Evolutionary conservation across 2,797 vertebrate genomes (phyloP), one percentile per base, ranked within the genome.

Genomic region (Micropoecilia bifurca): DNA sequence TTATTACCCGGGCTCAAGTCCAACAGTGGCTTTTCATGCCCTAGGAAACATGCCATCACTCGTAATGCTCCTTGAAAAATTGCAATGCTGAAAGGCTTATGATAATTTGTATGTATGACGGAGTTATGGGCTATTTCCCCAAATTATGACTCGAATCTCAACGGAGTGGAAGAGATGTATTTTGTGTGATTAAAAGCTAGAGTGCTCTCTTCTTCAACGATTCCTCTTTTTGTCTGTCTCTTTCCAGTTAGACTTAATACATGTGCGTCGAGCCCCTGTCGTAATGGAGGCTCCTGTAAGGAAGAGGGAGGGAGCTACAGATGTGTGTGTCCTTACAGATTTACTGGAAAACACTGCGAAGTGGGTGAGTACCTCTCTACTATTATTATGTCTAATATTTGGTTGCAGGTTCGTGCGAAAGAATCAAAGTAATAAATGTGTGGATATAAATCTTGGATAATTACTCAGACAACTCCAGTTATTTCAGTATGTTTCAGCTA

Each of bases 321-420:
- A 88, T 99, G 98, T 85, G 92, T 96, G 90, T 99, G 98, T 93
- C 97, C 98, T 0, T 99, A 98, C 93, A 96, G 97, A 69, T 99
- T 99, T 94, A 97, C 97, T 0, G 98, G 98, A 61, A 97, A 96
- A 91, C 97, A 98, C 95, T 99, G 98, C 14, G 98, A 99, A 96
- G 98, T 99, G 33, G 98, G 98, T 99, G 93, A 90, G 96, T 94
- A 71, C 25, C 16, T 13, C n/a, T 36, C 30, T 36, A 3, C 4
- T 14, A 53, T 43, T 0, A 53, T 59, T 4, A 66, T 48, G 48
- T 6, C 22, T 6, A 36, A 85, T 57, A 10, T 68, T 78, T 71
- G 75, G 57, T 47, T 72, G 75, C 45, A 39, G 41, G 39, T 47
- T 53, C 53, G 18, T 3, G 7, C 47, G 4, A 77, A 73, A 63